A percentile compares a stretch with the other conserved stretches of the same genome.
phyloP scores from a whole-genome alignment of 1,140 invertebrate genomes.

The Nixonia krombeini region DNA sequence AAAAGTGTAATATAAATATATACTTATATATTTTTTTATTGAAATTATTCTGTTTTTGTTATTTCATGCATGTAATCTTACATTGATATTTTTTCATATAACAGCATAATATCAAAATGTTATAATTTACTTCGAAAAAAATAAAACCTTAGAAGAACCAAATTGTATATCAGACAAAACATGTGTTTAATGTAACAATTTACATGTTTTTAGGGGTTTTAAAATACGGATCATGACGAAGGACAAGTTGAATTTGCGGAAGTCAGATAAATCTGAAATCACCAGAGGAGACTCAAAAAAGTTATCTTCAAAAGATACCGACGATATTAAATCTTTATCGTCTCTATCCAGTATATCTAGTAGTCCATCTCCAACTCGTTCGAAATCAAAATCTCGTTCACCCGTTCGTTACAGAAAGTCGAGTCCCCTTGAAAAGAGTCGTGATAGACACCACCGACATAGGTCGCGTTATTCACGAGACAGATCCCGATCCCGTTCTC shows the following conservation, averaged over 20 bases:
- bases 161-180: too few relatives aligned
- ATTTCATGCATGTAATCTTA: too few relatives aligned
- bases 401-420: conserved; percentile 28
- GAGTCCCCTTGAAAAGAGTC: conserved; percentile 36
- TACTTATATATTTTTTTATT: too few relatives aligned
- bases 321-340: conserved; percentile 67
- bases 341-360: conserved; percentile 69
- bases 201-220: conserved; percentile 57
- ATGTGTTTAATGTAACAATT: too few relatives aligned
- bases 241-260: conserved; percentile 62
- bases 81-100: too few relatives aligned
- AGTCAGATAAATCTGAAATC: conserved; percentile 53
- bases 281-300: conserved; percentile 47
- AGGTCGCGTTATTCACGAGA: conserved; percentile 50
- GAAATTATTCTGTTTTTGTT: too few relatives aligned
- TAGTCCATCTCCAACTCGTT: conserved; percentile 64
- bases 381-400: conserved; percentile 54
- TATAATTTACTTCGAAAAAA: too few relatives aligned
- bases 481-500: conserved; percentile 57
- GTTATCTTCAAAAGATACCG: conserved; percentile 50
- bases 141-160: too few relatives aligned
- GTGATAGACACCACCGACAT: conserved; percentile 42
- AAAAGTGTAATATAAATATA: too few relatives aligned
- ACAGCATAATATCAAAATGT: too few relatives aligned
- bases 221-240: conserved; percentile 68